Percentiles rank a stretch among this genome's conserved stretches.
Evolutionary conservation across 2,797 vertebrate genomes (phyloP).

Genomic region (Bovichtus variegatus): DNA sequence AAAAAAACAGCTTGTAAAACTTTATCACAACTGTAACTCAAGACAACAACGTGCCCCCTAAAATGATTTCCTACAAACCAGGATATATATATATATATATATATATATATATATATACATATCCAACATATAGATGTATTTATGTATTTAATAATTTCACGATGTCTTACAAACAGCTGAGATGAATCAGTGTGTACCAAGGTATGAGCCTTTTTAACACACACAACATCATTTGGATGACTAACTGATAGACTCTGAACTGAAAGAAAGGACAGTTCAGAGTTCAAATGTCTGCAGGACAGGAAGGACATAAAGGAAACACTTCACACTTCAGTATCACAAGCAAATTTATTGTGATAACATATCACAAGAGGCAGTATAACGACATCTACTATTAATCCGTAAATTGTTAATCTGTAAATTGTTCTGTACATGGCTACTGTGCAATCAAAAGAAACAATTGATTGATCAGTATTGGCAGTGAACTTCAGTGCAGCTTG

Average conservation of each 20-base stretch:
- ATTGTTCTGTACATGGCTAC: neutral
- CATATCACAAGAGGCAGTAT: neutral
- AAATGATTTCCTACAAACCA: neutral
- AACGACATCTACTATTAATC: neutral
- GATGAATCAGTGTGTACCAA: too few relatives aligned
- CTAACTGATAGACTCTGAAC: too few relatives aligned
- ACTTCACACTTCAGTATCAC: neutral
- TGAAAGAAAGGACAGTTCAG: neutral
- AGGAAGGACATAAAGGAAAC: slow-evolving; percentile 4
- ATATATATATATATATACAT: too few relatives aligned
- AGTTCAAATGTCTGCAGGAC: slow-evolving; percentile 1
- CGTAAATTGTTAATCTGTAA: too few relatives aligned
- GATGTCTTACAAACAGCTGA: neutral
- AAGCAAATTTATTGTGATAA: neutral
- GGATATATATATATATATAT: too few relatives aligned
- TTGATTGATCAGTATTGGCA: neutral
- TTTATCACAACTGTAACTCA: neutral
- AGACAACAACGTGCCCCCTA: neutral
- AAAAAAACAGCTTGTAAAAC: neutral
- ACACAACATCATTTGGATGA: neutral
- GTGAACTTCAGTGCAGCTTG: neutral
- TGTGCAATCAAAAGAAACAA: neutral
- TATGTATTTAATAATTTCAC: neutral
- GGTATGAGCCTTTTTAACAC: neutral
- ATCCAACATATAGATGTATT: neutral